Evolutionary conservation across 2,113 vertebrate species (phyloP).

Genomic region (Alouatta palliata): DNA sequence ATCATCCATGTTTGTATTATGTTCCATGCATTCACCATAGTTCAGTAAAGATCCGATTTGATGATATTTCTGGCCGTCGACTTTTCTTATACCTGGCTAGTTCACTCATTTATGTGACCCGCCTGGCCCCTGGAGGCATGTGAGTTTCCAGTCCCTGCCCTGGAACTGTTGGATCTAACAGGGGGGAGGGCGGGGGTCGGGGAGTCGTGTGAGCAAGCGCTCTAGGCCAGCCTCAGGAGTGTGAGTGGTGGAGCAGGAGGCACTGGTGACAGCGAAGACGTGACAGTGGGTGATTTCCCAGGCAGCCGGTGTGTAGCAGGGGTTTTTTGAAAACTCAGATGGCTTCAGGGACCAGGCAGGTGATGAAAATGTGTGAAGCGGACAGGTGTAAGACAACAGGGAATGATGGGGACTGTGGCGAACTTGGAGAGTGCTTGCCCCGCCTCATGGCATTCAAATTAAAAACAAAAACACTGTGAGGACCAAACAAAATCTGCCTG

Average conservation of each 20-base stretch:
- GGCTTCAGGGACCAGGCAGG: constrained; percentile 62
- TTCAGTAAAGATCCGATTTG: constrained; percentile 78
- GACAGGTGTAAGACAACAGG: constrained; percentile 34
- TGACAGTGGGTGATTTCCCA: background rate
- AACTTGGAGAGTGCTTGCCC: constrained; percentile 68
- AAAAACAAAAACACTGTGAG: constrained; percentile 54
- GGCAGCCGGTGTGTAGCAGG: background rate
- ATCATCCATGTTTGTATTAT: constrained; percentile 69
- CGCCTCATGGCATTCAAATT: constrained; percentile 56
- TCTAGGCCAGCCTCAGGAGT: background rate
- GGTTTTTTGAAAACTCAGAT: constrained; percentile 7
- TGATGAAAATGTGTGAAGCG: constrained; percentile 43
- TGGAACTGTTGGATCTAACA: background rate
- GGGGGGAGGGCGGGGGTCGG: background rate
- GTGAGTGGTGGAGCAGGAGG: background rate
- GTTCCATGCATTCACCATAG: constrained; percentile 70
- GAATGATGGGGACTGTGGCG: constrained; percentile 71
- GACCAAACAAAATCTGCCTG: constrained; percentile 75
- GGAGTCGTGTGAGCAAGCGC: background rate
- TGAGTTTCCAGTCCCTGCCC: background rate
- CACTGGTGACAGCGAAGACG: background rate
- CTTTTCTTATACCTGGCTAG: constrained; percentile 68
- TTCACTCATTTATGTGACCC: constrained; percentile 65
- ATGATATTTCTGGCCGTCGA: constrained; percentile 68
- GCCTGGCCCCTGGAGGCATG: constrained; percentile 61